These are phyloP conservation scores for Amiota mariae DNA, from an alignment of 2,888 invertebrate genomes.

Conservation along the genomic window DNA sequence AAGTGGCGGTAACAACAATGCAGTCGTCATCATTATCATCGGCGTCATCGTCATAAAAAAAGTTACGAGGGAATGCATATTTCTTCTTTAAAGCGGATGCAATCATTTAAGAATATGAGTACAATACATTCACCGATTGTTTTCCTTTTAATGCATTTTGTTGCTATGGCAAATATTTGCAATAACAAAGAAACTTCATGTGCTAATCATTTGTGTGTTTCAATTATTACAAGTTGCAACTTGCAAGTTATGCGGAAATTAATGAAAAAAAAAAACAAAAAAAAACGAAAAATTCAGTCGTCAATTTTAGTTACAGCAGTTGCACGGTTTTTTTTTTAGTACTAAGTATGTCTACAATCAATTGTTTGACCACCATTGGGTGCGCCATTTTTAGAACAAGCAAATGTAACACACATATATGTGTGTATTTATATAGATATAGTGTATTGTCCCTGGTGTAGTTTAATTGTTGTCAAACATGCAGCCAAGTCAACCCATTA, in stretches of 20 bases:
- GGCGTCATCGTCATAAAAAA: too few relatives aligned
- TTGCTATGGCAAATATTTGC: neutral
- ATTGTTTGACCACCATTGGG: slow-evolving; percentile 19
- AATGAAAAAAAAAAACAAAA: neutral
- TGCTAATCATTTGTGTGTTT: neutral
- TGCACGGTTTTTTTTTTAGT: neutral
- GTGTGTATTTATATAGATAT: too few relatives aligned
- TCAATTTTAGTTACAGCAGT: neutral
- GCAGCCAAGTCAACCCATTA: neutral
- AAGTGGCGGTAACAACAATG: slow-evolving; percentile 2
- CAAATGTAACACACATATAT: neutral
- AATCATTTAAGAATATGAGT: neutral
- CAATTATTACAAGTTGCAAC: neutral
- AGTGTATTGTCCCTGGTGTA: neutral
- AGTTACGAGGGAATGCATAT: neutral
- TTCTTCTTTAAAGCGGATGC: neutral
- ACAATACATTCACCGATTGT: neutral
- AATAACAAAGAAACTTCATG: neutral
- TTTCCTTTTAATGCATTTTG: neutral
- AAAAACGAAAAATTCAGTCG: neutral
- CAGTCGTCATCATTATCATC: neutral
- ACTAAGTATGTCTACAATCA: neutral
- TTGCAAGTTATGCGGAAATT: neutral
- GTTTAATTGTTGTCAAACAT: slow-evolving; percentile 4
- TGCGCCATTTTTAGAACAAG: slow-evolving; percentile 26